Base-by-base conservation (phyloP, 2,888 invertebrate genomes). In the Drosophila birchii region DNA sequence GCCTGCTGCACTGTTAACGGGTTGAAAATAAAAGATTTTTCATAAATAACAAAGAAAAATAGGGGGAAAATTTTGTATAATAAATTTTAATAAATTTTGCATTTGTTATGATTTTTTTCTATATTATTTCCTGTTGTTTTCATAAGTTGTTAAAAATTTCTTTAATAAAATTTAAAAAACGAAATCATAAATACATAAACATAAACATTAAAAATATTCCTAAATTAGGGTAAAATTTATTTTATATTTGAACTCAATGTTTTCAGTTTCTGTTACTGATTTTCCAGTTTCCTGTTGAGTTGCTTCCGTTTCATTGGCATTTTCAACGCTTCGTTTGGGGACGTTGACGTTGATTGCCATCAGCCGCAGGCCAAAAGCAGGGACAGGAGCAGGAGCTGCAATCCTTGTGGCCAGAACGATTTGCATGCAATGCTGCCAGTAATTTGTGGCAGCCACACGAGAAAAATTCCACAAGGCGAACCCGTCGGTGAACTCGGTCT, bases 221-320 rank as follows among this genome's bases (percentile, higher is more conserved):
- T 8, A 80, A 9, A 41, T 11, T 1, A 41, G 0, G 12, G 3
- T 12, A 12, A 1, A 12, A 38, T 16, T 38, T 38, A 6, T 38
- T 38, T 3, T 14, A 36, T 0, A 14, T 14, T 14, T 39, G 3
- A 38, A 2, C 2, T 6, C 2, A 2, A 16, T 5, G 16, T 14
- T 38, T 16, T 38, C 16, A 16, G n/a, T 39, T 56, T 44, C 34
- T 54, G n/a, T 23, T 8, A n/a, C 16, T 36, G 55, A 43, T 59
- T 34, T 44, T 41, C 39, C 47, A n/a, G 39, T 55, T 75, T 80
- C 63, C 53, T 58, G 66, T 80, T 63, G 53, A 41, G 63, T 57
- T 53, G 83, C 89, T 88, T 88, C 84, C 89, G 89, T 86, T 85
- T 86, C 78, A 76, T 83, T 80, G 88, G 80, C 77, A 80, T 88